Base-by-base conservation (phyloP, 2,888 invertebrate species). In the Tyria jacobaeae region DNA sequence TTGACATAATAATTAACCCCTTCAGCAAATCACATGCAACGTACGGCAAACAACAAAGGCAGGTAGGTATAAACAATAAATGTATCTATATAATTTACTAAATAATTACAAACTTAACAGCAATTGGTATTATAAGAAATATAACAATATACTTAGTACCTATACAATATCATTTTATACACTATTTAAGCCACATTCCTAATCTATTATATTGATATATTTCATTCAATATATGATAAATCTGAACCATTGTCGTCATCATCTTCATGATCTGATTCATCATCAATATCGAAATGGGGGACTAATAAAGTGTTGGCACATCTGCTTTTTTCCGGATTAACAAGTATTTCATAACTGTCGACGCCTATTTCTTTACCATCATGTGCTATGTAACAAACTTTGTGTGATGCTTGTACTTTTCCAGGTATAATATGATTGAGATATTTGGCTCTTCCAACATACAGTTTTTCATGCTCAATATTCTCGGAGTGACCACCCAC, bases 391-490 rank as follows among this genome's bases (percentile, higher is more conserved):
- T 97, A 97, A 71, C 96, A 96, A 0, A 95, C 95, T 49, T 95
- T 95, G 80, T 97, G 97, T 24, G 96, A 95, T 1, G 84, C 81
- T 60, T 90, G 90, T 15, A 97, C 88, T 90, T 98, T 97, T n/a
- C 98, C 98, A 48, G 97, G 97, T 76, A 98, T 95, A 6, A 97
- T 84, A 57, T 95, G 96, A 17, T 96, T 96, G 71, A 96, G 95
- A 81, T 96, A 96, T 37, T 91, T 89, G 0, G 96, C 96, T 72
- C 97, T 94, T 15, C 96, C 96, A 0, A 97, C 94, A 81, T 94
- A 96, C 14, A 96, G 75, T 53, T 89, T 89, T 66, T 95, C 95
- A 27, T 58, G 67, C 17, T 88, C 85, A 57, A 85, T 89, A 71
- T 68, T 64, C 31, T 92, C 94, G 49, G 95, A 94, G 49, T 85